Evolutionary conservation across 2,113 vertebrate species (phyloP), one percentile per base, ranked within the genome.

Genomic region (Passer montanus): DNA sequence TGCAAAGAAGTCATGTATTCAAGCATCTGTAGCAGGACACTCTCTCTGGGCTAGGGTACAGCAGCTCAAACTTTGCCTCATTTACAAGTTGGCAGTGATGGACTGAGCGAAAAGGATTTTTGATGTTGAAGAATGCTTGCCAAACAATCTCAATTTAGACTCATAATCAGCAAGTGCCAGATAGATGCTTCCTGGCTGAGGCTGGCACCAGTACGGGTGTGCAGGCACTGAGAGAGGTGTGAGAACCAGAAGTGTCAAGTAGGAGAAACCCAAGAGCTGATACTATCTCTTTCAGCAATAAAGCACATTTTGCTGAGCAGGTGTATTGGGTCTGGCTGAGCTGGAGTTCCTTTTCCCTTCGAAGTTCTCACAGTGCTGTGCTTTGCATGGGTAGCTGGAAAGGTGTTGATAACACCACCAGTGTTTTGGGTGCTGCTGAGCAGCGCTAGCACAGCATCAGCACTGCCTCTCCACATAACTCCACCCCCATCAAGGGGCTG

Each of bases 381-480:
- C 52, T 13, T 52, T 59, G 60, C 60, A 17, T 20, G 31, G 41
- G 20, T 9, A 30, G 24, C 30, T 72, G n/a, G 18, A 28, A 39
- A 14, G 27, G 23, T 66, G 50, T 27, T 43, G 68, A 3, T 44
- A 27, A 18, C 37, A 50, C 43, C 43, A 16, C 6, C 9, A 6
- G 37, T 43, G 58, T 11, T 73, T 43, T 33, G 59, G 58, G 49
- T 43, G 0, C 35, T 15, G 35, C 35, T 80, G 66, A 41, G 41
- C 17, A 9, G n/a, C 0, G 0, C 67, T 37, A 43, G 50, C 43
- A 37, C 44, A 50, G 44, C 59, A 28, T 37, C 67, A 66, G 43
- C 0, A 0, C 43, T 49, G 43, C 28, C 26, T 11, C 37, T 52
- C 37, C 28, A 50, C 18, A 20, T 27, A 10, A 15, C 17, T 17